A percentile compares a stretch with the other conserved stretches of the same genome.
phyloP scores from a whole-genome alignment of 1,140 invertebrate genomes.

The Ceratitis capitata region DNA sequence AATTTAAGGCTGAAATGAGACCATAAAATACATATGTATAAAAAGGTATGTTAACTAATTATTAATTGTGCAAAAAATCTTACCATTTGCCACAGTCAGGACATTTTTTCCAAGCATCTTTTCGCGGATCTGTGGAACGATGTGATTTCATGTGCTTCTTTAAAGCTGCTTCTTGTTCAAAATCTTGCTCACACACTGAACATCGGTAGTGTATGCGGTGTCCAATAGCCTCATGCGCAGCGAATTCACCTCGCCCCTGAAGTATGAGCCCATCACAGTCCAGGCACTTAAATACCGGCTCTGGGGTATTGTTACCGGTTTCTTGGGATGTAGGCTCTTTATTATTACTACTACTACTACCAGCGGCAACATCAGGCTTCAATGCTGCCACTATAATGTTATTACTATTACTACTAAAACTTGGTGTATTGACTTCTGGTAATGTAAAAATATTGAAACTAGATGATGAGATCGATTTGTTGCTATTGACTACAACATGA shows the following conservation, averaged over 20 bases:
- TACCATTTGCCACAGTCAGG: slow-evolving; percentile 69
- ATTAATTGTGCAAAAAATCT: slow-evolving; percentile 43
- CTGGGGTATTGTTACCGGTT: not conserved
- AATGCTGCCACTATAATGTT: not conserved
- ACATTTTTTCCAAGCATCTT: slow-evolving; percentile 65
- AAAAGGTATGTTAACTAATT: too few relatives aligned
- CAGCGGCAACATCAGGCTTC: not conserved
- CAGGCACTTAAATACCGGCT: slow-evolving; percentile 53
- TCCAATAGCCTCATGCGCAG: slow-evolving; percentile 52
- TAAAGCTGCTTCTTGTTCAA: slow-evolving; percentile 53
- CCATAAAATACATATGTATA: not conserved
- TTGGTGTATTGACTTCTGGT: not conserved
- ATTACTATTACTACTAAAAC: not conserved
- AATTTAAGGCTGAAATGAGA: slow-evolving; percentile 64
- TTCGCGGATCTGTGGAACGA: slow-evolving; percentile 53
- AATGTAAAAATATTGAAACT: slow-evolving; percentile 36
- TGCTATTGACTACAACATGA: slow-evolving; percentile 30
- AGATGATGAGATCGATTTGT: slow-evolving; percentile 32
- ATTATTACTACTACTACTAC: not conserved
- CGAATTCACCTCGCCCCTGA: slow-evolving; percentile 50
- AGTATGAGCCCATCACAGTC: slow-evolving; percentile 58
- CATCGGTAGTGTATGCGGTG: slow-evolving; percentile 58
- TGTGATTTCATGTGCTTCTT: slow-evolving; percentile 63
- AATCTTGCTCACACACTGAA: slow-evolving; percentile 57
- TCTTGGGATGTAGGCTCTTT: not conserved